These are phyloP conservation scores for Polydrusus cervinus DNA, from an alignment of 2,888 invertebrate species.

Conservation along the genomic window DNA sequence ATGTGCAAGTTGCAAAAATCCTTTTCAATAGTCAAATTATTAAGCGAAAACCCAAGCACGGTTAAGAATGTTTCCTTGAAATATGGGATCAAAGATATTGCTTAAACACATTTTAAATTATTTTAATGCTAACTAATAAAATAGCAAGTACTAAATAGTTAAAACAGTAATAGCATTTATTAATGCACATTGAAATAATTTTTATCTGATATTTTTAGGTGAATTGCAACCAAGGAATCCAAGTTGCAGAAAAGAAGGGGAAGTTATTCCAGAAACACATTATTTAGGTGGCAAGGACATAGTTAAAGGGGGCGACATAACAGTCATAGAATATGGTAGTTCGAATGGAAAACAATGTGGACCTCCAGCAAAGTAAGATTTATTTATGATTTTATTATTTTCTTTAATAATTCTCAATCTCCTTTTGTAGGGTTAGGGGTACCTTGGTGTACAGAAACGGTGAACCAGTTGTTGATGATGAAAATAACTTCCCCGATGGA, in stretches of 20 bases:
- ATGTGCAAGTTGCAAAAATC: too few species aligned
- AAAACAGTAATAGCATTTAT: too few species aligned
- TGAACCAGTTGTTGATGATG: constrained; percentile 78
- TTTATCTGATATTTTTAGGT: constrained; percentile 71
- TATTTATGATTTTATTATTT: neutral
- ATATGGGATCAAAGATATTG: too few species aligned
- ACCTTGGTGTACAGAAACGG: constrained; percentile 85
- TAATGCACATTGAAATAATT: too few species aligned
- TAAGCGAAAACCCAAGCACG: too few species aligned
- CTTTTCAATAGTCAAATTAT: too few species aligned
- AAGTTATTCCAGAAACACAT: constrained; percentile 63
- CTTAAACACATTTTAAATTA: too few species aligned
- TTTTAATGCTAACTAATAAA: too few species aligned
- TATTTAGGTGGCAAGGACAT: constrained; percentile 71
- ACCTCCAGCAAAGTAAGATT: constrained; percentile 78
- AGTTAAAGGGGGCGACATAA: constrained; percentile 75
- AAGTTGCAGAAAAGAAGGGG: constrained; percentile 70
- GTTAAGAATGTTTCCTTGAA: too few species aligned
- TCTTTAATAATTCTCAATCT: too few species aligned
- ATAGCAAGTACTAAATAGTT: too few species aligned
- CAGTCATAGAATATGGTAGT: constrained; percentile 73
- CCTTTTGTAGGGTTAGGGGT: constrained; percentile 78
- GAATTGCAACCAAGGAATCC: constrained; percentile 76
- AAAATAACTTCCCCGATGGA: constrained; percentile 84
- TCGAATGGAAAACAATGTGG: constrained; percentile 74